Evolutionary conservation across 2,797 vertebrate genomes (phyloP), one percentile per base, ranked within the genome.

Genomic region (Sebastes alutus): DNA sequence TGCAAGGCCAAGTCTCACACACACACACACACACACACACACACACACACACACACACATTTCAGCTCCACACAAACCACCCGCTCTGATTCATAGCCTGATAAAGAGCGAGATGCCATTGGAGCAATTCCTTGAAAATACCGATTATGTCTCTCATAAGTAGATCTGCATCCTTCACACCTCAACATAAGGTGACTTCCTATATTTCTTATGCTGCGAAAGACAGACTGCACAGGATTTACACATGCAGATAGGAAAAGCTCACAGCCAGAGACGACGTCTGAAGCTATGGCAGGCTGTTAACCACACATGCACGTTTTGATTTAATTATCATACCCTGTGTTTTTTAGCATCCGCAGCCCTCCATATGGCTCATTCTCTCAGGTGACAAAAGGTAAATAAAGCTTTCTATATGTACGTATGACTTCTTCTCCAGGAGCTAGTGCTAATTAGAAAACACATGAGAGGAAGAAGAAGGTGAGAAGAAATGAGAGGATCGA

Each of bases 1-100:
- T 86, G 82, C 86, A 87, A 84, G 83, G 77, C 83, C 81, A 77
- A 62, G 73, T 23, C 46, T 82, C 35, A 1, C 38, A 42, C 23
- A 25, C 23, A 22, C 59, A 6, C 71, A 52, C 68, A 68, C n/a
- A n/a, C n/a, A n/a, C 23, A 23, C 23, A 2, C 23, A 23, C 38
- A 42, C 38, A 35, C 33, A 22, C 35, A 1, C 38, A 42, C 23
- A 25, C 23, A 22, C 59, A 6, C 71, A 52, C 68, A 68, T 23
- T 38, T 59, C 30, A 62, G 33, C 29, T 23, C 30, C 60, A 75
- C 76, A 49, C 56, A 76, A 56, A 25, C 30, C 13, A 13, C 29
- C 32, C 6, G 4, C 30, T 33, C 1, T 35, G 27, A 79, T 60
- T 65, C 12, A 11, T 8, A 7, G 32, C 25, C 42, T 12, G 65